phyloP scores from a whole-genome alignment of 2,888 invertebrate species.

The Eristalis intricaria region DNA sequence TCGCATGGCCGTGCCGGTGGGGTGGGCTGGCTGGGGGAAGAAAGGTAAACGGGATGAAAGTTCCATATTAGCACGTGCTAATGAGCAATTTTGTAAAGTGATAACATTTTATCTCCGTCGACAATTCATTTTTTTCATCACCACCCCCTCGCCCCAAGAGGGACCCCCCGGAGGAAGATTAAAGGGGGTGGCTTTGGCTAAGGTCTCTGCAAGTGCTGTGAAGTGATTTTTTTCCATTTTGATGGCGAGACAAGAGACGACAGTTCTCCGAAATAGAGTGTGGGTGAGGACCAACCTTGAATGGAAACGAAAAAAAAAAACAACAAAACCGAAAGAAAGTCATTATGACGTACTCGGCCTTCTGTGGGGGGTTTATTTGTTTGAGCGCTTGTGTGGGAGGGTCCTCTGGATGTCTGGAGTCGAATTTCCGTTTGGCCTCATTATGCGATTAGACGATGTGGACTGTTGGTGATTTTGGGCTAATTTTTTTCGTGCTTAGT shows the following conservation, averaged over 20 bases:
- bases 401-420: conserved; percentile 25
- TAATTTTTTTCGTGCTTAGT: not conserved
- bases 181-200: conserved; percentile 28
- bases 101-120: conserved; percentile 72
- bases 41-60: conserved; percentile 67
- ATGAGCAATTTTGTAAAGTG: conserved; percentile 74
- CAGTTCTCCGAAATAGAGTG: not conserved
- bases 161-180: conserved; percentile 29
- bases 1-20: not conserved
- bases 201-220: conserved; percentile 36
- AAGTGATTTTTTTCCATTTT: conserved; percentile 44
- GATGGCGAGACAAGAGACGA: conserved; percentile 16
- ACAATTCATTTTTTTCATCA: conserved; percentile 66
- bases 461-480: conserved; percentile 26
- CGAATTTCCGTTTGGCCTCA: conserved; percentile 56
- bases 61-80: conserved; percentile 73
- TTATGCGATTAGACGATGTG: conserved; percentile 42
- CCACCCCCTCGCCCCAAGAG: not conserved
- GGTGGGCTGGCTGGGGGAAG: conserved; percentile 4
- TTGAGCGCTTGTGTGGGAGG: not conserved
- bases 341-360: conserved; percentile 22
- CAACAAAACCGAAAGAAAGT: conserved; percentile 4
- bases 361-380: not conserved
- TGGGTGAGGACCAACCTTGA: conserved; percentile 16
- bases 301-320: conserved; percentile 2